Evolutionary conservation across 1,140 invertebrate species (phyloP).

Genomic region (Manduca sexta): DNA sequence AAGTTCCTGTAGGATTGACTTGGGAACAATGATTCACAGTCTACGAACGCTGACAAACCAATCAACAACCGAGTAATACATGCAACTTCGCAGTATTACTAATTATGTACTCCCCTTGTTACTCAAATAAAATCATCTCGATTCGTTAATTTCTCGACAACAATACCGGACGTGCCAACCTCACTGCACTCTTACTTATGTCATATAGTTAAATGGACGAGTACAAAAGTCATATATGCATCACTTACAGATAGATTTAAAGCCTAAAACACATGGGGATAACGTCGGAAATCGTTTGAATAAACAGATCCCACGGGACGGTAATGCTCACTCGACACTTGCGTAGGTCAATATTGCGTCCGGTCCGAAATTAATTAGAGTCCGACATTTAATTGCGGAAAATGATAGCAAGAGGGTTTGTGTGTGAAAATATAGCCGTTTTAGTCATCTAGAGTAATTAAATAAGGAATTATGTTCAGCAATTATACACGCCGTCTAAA

Average conservation of each 20-base stretch:
- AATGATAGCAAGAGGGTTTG: conserved; percentile 8
- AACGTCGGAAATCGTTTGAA: background rate
- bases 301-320: background rate
- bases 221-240: conserved; percentile 5
- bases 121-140: conserved; percentile 21
- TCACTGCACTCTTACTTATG: conserved; percentile 43
- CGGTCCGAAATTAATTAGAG: conserved; percentile 47
- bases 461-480: too few relatives aligned
- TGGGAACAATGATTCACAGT: too few relatives aligned
- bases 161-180: conserved; percentile 37
- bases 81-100: too few relatives aligned
- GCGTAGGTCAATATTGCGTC: conserved; percentile 42
- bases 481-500: too few relatives aligned
- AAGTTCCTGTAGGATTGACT: too few relatives aligned
- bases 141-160: conserved; percentile 19
- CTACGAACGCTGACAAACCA: too few relatives aligned
- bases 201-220: conserved; percentile 28
- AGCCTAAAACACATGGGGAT: background rate
- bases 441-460: too few relatives aligned
- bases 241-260: background rate
- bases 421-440: too few relatives aligned
- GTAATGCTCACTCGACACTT: conserved; percentile 4
- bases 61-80: too few relatives aligned
- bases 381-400: conserved; percentile 35
- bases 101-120: too few relatives aligned